These are phyloP conservation scores for Cryptocheilus praepositus DNA, from an alignment of 2,888 invertebrate genomes.

Conservation along the genomic window DNA sequence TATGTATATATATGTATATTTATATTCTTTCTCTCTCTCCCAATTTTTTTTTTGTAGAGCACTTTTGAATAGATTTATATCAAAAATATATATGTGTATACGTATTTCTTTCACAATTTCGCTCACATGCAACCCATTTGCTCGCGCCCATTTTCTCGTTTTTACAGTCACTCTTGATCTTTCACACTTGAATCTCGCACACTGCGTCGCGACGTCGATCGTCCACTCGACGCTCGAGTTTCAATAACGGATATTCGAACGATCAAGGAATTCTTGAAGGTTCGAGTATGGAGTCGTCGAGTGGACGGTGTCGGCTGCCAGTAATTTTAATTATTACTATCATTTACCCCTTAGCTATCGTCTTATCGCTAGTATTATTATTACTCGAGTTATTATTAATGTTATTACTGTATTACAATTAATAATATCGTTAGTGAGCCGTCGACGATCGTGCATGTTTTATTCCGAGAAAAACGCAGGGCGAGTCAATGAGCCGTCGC, in stretches of 20 bases:
- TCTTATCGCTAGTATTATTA: not conserved
- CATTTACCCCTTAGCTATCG: constrained; percentile 1
- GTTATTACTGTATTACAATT: constrained; percentile 29
- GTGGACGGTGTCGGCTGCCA: constrained; percentile 45
- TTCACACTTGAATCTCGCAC: not conserved
- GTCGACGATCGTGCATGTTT: not conserved
- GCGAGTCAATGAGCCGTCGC: not conserved
- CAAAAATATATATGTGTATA: constrained; percentile 66
- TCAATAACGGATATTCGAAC: constrained; percentile 72
- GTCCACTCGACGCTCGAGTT: constrained; percentile 67
- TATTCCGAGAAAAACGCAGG: not conserved
- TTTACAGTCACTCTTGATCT: not conserved
- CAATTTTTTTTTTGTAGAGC: constrained; percentile 44
- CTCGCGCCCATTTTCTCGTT: not conserved
- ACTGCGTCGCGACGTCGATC: constrained; percentile 31
- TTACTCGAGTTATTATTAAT: not conserved
- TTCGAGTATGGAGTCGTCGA: constrained; percentile 71
- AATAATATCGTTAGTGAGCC: constrained; percentile 7
- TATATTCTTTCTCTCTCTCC: constrained; percentile 5
- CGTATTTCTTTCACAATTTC: constrained; percentile 8
- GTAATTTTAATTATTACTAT: constrained; percentile 26
- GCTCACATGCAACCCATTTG: constrained; percentile 14
- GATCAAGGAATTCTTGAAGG: constrained; percentile 72
- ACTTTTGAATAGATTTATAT: constrained; percentile 66
- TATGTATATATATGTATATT: too few relatives aligned